These are phyloP conservation scores for Mactra quadrangularis DNA, from an alignment of 1,140 invertebrate species.

Conservation along the genomic window DNA sequence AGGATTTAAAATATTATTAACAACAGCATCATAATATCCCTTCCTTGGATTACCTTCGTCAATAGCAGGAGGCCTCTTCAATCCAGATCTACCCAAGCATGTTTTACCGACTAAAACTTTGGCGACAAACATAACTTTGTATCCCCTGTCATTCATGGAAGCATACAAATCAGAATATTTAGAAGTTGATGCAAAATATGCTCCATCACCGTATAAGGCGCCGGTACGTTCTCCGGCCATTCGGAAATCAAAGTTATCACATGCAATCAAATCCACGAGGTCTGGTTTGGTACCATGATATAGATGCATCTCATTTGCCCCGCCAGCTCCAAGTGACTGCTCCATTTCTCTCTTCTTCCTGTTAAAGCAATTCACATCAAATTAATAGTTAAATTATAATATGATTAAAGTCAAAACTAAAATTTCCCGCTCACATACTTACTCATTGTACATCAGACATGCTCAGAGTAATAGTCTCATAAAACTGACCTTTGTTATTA, in stretches of 20 bases:
- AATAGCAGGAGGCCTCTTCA: constrained; percentile 59
- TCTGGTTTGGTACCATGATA: constrained; percentile 69
- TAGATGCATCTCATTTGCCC: constrained; percentile 60
- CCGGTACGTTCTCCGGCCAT: constrained; percentile 63
- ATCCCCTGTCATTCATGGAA: constrained; percentile 33
- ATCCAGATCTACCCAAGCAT: constrained; percentile 38
- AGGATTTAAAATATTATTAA: constrained; percentile 66
- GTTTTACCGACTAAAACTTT: constrained; percentile 64
- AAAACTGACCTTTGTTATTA: too few species aligned
- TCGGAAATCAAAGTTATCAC: constrained; percentile 68
- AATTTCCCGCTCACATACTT: neutral
- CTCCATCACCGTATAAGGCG: constrained; percentile 65
- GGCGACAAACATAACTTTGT: constrained; percentile 66
- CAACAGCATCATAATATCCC: constrained; percentile 67
- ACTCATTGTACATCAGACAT: too few species aligned
- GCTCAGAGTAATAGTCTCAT: too few species aligned
- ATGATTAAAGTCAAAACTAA: too few species aligned
- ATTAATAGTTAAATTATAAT: too few species aligned
- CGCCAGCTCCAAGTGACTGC: constrained; percentile 39
- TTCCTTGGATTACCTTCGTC: constrained; percentile 43
- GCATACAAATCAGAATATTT: constrained; percentile 67
- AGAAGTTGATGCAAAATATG: constrained; percentile 68
- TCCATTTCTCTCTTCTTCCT: constrained; percentile 65
- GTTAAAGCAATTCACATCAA: constrained; percentile 21
- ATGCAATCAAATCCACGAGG: constrained; percentile 56